Percentiles rank a stretch among this genome's conserved stretches.
These are phyloP conservation scores for Cyprinella venusta DNA, from an alignment of 2,797 vertebrate genomes.

Conservation along the genomic window DNA sequence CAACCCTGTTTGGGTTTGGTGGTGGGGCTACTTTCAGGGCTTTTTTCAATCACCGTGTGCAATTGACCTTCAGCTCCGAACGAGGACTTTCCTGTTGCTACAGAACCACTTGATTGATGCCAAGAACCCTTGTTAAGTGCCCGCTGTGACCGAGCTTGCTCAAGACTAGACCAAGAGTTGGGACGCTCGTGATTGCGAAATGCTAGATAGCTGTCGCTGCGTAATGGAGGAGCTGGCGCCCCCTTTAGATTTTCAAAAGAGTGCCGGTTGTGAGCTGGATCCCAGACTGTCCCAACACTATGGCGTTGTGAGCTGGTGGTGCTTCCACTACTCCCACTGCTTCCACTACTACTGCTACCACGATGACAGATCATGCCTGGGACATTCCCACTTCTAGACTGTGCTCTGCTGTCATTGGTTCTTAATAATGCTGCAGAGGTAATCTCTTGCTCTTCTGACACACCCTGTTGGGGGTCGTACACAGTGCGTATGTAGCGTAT, in stretches of 20 bases:
- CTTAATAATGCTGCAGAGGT: constrained; percentile 74
- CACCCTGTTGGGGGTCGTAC: constrained; percentile 82
- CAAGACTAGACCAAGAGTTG: constrained; percentile 85
- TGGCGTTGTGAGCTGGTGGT: constrained; percentile 72
- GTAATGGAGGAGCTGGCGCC: constrained; percentile 84
- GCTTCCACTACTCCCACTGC: constrained; percentile 63
- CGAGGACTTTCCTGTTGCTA: constrained; percentile 74
- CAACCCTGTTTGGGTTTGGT: constrained; percentile 83
- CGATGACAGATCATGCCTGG: constrained; percentile 67
- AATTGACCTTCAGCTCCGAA: constrained; percentile 85
- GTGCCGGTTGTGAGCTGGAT: constrained; percentile 70
- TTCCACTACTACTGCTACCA: constrained; percentile 61
- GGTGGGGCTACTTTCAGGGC: constrained; percentile 92
- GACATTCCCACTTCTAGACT: constrained; percentile 45
- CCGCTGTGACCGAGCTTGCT: constrained; percentile 80
- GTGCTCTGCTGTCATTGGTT: constrained; percentile 61
- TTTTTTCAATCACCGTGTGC: constrained; percentile 92
- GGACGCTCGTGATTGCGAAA: constrained; percentile 88
- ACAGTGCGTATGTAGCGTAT: constrained; percentile 83
- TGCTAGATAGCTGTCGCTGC: constrained; percentile 91
- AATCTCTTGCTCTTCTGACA: constrained; percentile 86
- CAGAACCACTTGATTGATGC: constrained; percentile 74
- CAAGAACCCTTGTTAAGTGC: constrained; percentile 80
- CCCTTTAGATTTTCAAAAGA: constrained; percentile 79
- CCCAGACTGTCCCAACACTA: constrained; percentile 73